Evolutionary conservation across 2,113 vertebrate species (phyloP).

Genomic region (Trichomycterus rosablanca): DNA sequence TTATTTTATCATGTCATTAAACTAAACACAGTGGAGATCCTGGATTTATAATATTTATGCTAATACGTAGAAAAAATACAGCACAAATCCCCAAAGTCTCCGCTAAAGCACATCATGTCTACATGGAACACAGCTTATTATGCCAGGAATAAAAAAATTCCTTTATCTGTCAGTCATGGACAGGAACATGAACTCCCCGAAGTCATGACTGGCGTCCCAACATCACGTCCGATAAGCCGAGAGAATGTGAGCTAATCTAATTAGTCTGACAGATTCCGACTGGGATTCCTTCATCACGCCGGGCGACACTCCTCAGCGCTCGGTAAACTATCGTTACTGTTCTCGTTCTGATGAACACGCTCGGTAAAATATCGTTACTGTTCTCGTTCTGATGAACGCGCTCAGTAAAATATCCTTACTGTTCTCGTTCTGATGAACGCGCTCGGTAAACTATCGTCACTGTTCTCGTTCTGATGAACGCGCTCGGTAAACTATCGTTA

Average conservation of each 20-base stretch:
- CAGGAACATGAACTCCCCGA: constrained; percentile 34
- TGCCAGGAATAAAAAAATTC: background rate
- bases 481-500: constrained; percentile 28
- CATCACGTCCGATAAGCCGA: constrained; percentile 31
- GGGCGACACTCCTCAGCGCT: constrained; percentile 21
- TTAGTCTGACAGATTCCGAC: constrained; percentile 42
- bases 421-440: constrained; percentile 34
- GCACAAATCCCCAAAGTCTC: background rate
- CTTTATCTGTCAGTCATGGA: constrained; percentile 33
- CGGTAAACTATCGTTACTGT: constrained; percentile 32
- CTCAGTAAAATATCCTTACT: too few species aligned
- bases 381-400: constrained; percentile 34
- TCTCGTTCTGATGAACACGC: constrained; percentile 34
- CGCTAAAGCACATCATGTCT: constrained; percentile 17
- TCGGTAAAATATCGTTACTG: constrained; percentile 26
- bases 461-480: constrained; percentile 35
- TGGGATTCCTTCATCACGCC: constrained; percentile 26
- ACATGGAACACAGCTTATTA: constrained; percentile 32
- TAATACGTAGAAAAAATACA: too few species aligned
- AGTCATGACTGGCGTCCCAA: constrained; percentile 42
- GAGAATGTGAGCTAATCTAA: constrained; percentile 38
- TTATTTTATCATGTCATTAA: too few species aligned
- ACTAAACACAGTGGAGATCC: too few species aligned
- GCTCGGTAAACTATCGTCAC: constrained; percentile 27
- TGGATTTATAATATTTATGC: too few species aligned